phyloP scores from a whole-genome alignment of 2,888 invertebrate species.

The Romanomermis culicivorax region DNA sequence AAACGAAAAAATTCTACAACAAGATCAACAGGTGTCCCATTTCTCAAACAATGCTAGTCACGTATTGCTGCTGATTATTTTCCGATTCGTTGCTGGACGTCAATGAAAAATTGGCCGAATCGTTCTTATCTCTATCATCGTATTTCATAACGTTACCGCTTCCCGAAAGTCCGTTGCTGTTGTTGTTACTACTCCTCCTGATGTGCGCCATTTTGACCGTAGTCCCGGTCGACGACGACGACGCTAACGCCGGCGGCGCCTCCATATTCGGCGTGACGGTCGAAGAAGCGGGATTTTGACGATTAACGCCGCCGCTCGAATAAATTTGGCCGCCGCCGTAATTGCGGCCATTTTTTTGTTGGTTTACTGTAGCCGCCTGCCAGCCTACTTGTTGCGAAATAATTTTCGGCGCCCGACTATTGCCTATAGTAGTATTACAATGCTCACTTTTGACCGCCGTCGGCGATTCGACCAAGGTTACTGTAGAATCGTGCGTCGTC shows the following conservation, averaged over 20 bases:
- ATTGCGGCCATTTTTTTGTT: too few relatives aligned
- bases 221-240: too few relatives aligned
- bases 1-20: too few relatives aligned
- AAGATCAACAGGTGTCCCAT: too few relatives aligned
- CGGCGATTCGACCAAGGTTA: not conserved
- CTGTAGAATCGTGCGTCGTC: not conserved
- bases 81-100: constrained; percentile 2
- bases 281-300: not conserved
- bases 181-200: too few relatives aligned
- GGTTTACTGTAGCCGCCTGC: too few relatives aligned
- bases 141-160: not conserved
- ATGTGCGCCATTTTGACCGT: too few relatives aligned
- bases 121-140: not conserved
- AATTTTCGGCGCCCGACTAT: too few relatives aligned
- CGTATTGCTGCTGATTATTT: not conserved
- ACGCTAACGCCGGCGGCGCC: not conserved
- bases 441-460: too few relatives aligned
- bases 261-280: not conserved
- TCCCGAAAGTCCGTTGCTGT: too few relatives aligned
- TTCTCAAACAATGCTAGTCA: constrained; percentile 5
- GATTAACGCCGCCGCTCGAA: not conserved
- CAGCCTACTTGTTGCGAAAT: too few relatives aligned
- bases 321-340: not conserved
- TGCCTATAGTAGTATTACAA: too few relatives aligned
- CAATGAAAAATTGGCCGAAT: constrained; percentile 7